Evolutionary conservation across 2,888 invertebrate genomes (phyloP), one percentile per base, ranked within the genome.

Genomic region (Coronaproctus castanopsis): DNA sequence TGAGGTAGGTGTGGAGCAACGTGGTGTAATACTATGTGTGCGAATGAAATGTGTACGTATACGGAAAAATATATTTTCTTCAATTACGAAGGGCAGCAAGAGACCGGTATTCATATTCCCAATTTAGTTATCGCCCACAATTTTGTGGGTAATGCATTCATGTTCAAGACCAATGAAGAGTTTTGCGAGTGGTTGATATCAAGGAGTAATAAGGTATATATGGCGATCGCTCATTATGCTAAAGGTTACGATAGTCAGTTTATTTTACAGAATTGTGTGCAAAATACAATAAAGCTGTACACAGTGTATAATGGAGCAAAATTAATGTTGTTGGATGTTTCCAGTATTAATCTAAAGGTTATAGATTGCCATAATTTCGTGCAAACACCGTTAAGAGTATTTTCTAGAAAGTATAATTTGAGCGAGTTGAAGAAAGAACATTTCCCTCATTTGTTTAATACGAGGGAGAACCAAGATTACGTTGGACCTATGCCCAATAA

Each of bases 151-250:
- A 58, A 52, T 24, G 60, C 57, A 54, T 18, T 50, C 59, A 24
- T 48, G 49, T 64, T 64, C 36, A 53, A 61, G 18, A 62, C 56
- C 60, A 64, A 63, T 54, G 61, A 63, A 22, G 63, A 64, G n/a
- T 64, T 64, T 60, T 64, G 64, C 57, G 55, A 62, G 58, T 64
- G 64, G 62, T 59, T 64, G 54, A 10, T 64, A 54, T 58, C 58
- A 48, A 60, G 56, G 52, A 57, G 62, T 19, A 62, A 65, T 54
- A 61, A 57, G 57, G 61, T 54, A 24, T 63, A 62, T 36, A 63
- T 56, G 55, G 54, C 49, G 55, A 65, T 57, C 21, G 57, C 57
- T 21, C 57, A 57, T 51, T 57, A 57, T 21, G 57, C 51, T 5
- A 50, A 24, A 51, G 23, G 22, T 14, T 57, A 50, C 19, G 57